Conservation (phyloP, 2,888 invertebrate species). For the Coelopa pilipes region DNA sequence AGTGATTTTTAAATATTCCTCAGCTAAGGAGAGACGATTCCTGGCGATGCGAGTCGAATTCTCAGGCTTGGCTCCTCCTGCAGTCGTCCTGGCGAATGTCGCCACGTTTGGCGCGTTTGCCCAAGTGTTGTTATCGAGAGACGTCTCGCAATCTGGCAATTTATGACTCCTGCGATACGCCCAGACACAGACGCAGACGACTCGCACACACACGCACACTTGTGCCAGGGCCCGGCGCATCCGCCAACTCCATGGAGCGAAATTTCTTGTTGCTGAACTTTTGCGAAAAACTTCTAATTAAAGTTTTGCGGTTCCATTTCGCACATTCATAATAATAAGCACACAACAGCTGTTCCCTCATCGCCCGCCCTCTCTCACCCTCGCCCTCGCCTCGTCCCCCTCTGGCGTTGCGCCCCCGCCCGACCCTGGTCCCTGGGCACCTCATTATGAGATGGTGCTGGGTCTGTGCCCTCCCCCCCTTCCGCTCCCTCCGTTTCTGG, state of each 20-base stretch:
- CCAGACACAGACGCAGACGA: not conserved
- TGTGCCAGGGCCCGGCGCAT: not conserved
- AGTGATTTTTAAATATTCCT: no score
- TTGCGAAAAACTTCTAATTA: conserved; percentile 17
- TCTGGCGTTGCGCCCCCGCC: no score
- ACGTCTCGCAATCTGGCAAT: conserved; percentile 10
- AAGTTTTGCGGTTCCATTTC: not conserved
- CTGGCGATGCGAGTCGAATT: no score
- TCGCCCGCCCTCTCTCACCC: no score
- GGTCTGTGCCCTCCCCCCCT: no score
- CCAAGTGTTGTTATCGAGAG: not conserved
- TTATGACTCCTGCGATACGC: conserved; percentile 22
- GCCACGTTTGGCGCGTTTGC: conserved; percentile 3
- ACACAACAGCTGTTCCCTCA: no score
- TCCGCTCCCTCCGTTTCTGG: no score
- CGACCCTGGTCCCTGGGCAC: not conserved
- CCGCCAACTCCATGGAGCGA: not conserved
- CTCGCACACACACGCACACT: not conserved
- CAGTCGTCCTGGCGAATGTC: not conserved
- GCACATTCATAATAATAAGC: conserved; percentile 22
- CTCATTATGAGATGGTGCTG: not conserved
- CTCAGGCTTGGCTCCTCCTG: not conserved
- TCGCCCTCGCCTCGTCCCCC: no score
- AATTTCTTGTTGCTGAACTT: conserved; percentile 5
- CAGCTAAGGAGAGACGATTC: no score